phyloP scores from a whole-genome alignment of 1,140 invertebrate genomes.

The Bilobella aurantiaca region DNA sequence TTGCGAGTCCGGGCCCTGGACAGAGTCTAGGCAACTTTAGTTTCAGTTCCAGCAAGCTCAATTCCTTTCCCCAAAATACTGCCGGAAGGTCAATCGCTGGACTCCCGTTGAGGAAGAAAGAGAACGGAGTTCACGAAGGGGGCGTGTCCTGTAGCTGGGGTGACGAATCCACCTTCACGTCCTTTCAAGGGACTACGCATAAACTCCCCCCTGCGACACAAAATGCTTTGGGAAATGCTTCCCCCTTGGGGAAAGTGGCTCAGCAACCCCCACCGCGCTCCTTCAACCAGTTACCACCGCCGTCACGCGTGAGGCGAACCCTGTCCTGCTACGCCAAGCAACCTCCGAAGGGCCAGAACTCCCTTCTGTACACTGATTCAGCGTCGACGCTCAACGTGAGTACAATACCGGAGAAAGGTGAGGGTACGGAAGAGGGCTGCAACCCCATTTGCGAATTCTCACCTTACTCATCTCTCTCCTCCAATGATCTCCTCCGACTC shows the following conservation, averaged over 20 bases:
- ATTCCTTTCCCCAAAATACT: too few relatives aligned
- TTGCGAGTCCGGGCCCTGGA: background rate
- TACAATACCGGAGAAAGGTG: too few relatives aligned
- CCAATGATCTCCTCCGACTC: constrained; percentile 23
- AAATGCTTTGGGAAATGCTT: background rate
- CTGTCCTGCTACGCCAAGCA: constrained; percentile 31
- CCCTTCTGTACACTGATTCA: background rate
- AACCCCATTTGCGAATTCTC: constrained; percentile 34
- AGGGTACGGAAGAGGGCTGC: too few relatives aligned
- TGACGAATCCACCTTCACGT: background rate
- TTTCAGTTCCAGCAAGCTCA: background rate
- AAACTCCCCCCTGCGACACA: too few relatives aligned
- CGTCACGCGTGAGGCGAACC: constrained; percentile 20
- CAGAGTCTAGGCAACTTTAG: background rate
- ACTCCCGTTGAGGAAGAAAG: too few relatives aligned
- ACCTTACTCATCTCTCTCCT: constrained; percentile 27
- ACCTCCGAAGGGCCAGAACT: background rate
- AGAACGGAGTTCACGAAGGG: background rate
- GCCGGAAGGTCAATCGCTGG: background rate
- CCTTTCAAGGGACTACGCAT: background rate
- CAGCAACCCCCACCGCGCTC: background rate
- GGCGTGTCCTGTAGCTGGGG: background rate
- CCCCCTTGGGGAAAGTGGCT: background rate
- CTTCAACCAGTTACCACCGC: background rate
- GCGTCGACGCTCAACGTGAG: background rate